Base-by-base conservation (phyloP, 2,888 invertebrate species). In the Pammene aurita region DNA sequence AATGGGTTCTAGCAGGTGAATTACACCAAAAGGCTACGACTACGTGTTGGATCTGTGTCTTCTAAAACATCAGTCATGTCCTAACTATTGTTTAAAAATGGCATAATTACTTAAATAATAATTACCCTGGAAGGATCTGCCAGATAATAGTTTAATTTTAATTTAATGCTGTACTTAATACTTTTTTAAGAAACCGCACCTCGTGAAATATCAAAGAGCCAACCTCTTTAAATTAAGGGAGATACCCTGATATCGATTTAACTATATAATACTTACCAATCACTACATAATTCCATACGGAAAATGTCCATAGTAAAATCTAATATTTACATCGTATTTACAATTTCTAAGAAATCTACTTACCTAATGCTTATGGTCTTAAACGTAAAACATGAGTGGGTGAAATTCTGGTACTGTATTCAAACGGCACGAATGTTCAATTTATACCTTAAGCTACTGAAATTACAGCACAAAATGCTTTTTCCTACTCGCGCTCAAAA, bases 181-280 rank as follows among this genome's bases (percentile, higher is more conserved):
- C 26, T 26, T 26, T 26, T 26, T 26, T 26, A 4, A 26, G 26
- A 26, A 42, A 13, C 5, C 7, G 13, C 34, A 52, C 34, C 9
- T 44, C 5, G 2, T 80, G 78, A 76, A 81, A 79, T 79, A 80
- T 81, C 80, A 80, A 74, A 67, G 76, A 81, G 82, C 82, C 85
- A 81, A 80, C 78, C 72, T 73, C 72, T 78, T 76, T 79, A 80
- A 77, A 72, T 76, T 78, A 82, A 84, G 89, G 89, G 89, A 86
- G 83, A 82, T 92, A 92, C 92, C 92, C 92, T 91, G 91, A 92
- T 91, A 90, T 90, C 86, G 86, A 87, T 86, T 88, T 84, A 78
- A 72, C 70, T 80, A 81, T 84, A 42, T 42, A 83, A 54, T 58
- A 83, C 78, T 81, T 84, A 82, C 75, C 78, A 77, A 80, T 78